Conservation (phyloP, 2,888 invertebrate genomes). For the Timandra comae region DNA sequence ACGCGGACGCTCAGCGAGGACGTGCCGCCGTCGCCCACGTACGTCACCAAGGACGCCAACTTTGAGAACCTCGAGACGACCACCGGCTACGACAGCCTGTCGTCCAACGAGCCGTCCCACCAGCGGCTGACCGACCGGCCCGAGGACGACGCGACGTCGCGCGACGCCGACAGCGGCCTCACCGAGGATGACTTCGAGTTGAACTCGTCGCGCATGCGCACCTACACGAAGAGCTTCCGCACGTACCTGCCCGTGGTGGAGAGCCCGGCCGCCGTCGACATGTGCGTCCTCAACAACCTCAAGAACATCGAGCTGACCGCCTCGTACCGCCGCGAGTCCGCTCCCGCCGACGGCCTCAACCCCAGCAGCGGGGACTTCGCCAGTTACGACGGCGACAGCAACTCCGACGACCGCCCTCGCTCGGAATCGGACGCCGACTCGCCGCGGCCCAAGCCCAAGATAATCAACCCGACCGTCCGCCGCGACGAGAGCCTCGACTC, state of each 20-base stretch:
- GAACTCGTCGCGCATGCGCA: conserved; percentile 76
- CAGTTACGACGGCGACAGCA: conserved; percentile 76
- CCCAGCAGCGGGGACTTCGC: conserved; percentile 60
- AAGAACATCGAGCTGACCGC: conserved; percentile 68
- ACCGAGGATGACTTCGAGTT: conserved; percentile 84
- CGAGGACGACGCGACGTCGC: too few relatives aligned
- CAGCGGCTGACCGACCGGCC: conserved; percentile 41
- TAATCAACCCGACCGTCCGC: conserved; percentile 71
- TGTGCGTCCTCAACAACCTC: conserved; percentile 65
- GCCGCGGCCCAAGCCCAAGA: conserved; percentile 73
- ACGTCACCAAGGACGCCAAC: conserved; percentile 60
- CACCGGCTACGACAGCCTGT: conserved; percentile 67
- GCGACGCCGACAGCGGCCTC: conserved; percentile 79
- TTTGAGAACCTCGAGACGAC: conserved; percentile 68
- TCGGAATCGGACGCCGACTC: conserved; percentile 65
- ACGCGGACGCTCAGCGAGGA: conserved; percentile 82
- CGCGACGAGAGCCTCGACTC: conserved; percentile 64
- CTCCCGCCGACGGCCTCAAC: conserved; percentile 35
- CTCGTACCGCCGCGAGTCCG: conserved; percentile 45
- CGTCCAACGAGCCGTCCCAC: conserved; percentile 61
- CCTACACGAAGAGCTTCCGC: conserved; percentile 74
- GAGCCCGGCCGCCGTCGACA: conserved; percentile 61
- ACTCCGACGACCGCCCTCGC: conserved; percentile 78
- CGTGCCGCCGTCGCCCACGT: conserved; percentile 68
- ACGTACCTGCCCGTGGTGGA: conserved; percentile 69